Conservation (phyloP, 2,888 invertebrate genomes). For the Microctonus hyperodae region DNA sequence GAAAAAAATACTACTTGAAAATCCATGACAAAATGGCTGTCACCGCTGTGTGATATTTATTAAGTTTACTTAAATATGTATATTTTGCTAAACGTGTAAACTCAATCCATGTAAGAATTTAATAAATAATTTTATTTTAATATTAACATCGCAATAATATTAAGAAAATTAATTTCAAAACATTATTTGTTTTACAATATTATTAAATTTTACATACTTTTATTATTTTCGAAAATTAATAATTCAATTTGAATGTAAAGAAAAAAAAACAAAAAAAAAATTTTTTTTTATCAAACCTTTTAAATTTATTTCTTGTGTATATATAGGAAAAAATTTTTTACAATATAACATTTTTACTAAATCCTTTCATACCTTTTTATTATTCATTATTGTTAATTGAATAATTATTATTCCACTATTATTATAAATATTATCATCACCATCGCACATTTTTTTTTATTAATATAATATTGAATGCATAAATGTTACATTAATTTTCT, state of each 20-base stretch:
- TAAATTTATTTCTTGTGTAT: slow-evolving; percentile 60
- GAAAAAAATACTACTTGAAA: neutral
- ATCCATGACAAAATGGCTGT: slow-evolving; percentile 3
- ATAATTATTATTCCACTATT: slow-evolving; percentile 45
- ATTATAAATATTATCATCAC: slow-evolving; percentile 42
- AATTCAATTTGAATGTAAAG: neutral
- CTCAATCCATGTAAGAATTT: neutral
- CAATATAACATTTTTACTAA: slow-evolving; percentile 56
- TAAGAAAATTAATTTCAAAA: too few species aligned
- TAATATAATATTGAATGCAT: slow-evolving; percentile 34
- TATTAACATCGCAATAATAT: too few species aligned
- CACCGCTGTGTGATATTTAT: neutral
- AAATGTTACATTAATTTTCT: slow-evolving; percentile 31
- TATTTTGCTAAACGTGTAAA: too few species aligned
- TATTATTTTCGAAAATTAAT: too few species aligned
- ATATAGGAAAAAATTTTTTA: slow-evolving; percentile 56
- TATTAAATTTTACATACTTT: too few species aligned
- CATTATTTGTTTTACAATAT: too few species aligned
- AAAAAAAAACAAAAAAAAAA: slow-evolving; percentile 22
- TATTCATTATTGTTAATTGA: slow-evolving; percentile 44
- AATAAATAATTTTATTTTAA: neutral
- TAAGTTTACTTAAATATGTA: neutral
- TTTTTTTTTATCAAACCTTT: slow-evolving; percentile 39
- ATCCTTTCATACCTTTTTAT: slow-evolving; percentile 41
- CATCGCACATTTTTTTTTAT: slow-evolving; percentile 29